phyloP scores from a whole-genome alignment of 2,797 vertebrate species.

The Furcifer pardalis region DNA sequence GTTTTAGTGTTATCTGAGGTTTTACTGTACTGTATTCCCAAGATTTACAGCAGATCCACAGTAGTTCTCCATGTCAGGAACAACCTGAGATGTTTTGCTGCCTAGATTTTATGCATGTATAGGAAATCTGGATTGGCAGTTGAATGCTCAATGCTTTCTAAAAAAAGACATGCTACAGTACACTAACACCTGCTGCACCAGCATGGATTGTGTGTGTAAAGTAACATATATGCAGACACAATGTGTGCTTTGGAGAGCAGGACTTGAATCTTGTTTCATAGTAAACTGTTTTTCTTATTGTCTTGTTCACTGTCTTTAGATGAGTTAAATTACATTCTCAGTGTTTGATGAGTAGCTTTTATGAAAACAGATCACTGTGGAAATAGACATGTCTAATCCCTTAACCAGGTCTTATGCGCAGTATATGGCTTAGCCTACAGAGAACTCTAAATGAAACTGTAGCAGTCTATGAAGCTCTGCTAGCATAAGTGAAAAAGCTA shows the following conservation, averaged over 20 bases:
- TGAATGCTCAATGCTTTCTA: background rate
- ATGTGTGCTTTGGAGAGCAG: background rate
- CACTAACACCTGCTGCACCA: background rate
- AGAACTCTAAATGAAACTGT: too few species aligned
- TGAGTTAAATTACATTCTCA: background rate
- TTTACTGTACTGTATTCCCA: background rate
- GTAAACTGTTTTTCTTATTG: background rate
- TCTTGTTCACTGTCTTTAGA: too few species aligned
- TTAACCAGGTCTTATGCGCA: too few species aligned
- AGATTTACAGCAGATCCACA: background rate
- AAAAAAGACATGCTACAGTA: background rate
- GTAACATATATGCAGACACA: background rate
- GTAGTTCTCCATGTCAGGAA: background rate
- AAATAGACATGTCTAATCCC: background rate
- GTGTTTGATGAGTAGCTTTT: background rate
- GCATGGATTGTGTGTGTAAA: background rate
- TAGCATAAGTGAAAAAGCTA: background rate
- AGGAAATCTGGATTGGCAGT: background rate
- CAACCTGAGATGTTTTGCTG: background rate
- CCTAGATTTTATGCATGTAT: background rate
- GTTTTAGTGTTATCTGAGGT: too few species aligned
- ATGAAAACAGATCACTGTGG: background rate
- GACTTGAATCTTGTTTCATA: background rate
- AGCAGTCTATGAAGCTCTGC: background rate
- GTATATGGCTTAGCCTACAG: too few species aligned